These are phyloP conservation scores for Trachelus iudaicus DNA, from an alignment of 2,888 invertebrate species.

Conservation along the genomic window DNA sequence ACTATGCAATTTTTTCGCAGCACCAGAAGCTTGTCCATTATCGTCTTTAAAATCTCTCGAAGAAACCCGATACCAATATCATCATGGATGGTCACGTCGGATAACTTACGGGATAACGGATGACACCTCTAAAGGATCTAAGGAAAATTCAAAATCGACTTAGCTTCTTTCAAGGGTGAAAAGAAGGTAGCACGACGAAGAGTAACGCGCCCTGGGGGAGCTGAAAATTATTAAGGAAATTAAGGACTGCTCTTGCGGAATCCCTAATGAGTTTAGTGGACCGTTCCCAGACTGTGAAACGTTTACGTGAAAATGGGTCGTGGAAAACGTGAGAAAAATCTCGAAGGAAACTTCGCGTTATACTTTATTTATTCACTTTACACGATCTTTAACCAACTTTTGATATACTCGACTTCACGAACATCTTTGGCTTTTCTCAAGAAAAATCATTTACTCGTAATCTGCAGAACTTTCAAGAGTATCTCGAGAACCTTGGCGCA, in stretches of 20 bases:
- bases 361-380: neutral
- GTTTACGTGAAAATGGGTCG: neutral
- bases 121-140: neutral
- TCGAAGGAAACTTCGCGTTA: neutral
- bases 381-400: neutral
- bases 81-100: neutral
- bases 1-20: neutral
- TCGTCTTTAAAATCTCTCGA: neutral
- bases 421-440: too few relatives aligned
- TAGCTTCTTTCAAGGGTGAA: neutral
- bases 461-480: neutral
- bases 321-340: neutral
- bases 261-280: constrained; percentile 2
- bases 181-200: neutral
- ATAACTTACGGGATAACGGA: too few relatives aligned
- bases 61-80: neutral
- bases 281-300: neutral
- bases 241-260: constrained; percentile 1
- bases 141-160: neutral
- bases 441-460: neutral
- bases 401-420: neutral
- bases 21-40: neutral
- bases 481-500: neutral
- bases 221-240: constrained; percentile 4
- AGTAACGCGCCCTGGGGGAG: neutral